phyloP scores from a whole-genome alignment of 92 coral and sea anemone genomes.

The Epizoanthus fatuus region DNA sequence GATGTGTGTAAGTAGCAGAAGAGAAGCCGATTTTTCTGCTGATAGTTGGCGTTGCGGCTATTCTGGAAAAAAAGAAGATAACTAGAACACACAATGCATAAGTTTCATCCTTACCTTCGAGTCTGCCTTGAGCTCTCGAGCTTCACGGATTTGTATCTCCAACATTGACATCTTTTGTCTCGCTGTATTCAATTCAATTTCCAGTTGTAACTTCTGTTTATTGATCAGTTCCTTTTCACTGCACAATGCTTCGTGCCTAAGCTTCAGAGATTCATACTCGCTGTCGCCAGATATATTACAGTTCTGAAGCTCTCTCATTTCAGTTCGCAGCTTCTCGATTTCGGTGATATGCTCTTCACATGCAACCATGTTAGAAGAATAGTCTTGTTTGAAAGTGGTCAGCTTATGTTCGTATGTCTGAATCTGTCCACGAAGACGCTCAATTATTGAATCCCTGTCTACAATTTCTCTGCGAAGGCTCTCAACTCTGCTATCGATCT shows the following conservation, averaged over 20 bases:
- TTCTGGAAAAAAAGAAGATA: background rate
- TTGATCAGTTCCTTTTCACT: slow-evolving; percentile 41
- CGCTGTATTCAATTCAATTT: slow-evolving; percentile 22
- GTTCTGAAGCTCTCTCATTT: slow-evolving; percentile 24
- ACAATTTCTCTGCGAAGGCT: slow-evolving; percentile 75
- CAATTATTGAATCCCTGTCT: slow-evolving; percentile 84
- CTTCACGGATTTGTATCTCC: slow-evolving; percentile 21
- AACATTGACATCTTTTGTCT: slow-evolving; percentile 16
- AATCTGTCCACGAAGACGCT: slow-evolving; percentile 80
- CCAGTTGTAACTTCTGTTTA: slow-evolving; percentile 13
- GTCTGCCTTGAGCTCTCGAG: slow-evolving; percentile 2
- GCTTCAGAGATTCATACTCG: slow-evolving; percentile 58
- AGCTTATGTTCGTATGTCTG: slow-evolving; percentile 83
- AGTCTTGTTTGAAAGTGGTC: slow-evolving; percentile 59
- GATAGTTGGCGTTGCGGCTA: too few relatives aligned
- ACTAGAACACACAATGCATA: too few relatives aligned
- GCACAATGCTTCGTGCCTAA: slow-evolving; percentile 47
- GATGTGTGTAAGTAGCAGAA: too few relatives aligned
- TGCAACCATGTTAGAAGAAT: slow-evolving; percentile 15
- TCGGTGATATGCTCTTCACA: slow-evolving; percentile 1
- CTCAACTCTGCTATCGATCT: slow-evolving; percentile 64
- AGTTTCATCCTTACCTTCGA: slow-evolving; percentile 2
- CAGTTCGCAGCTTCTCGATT: slow-evolving; percentile 5
- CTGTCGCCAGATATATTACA: slow-evolving; percentile 19
- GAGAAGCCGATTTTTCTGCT: too few relatives aligned